phyloP scores from a whole-genome alignment of 2,888 invertebrate species.

The Eupithecia subumbrata region DNA sequence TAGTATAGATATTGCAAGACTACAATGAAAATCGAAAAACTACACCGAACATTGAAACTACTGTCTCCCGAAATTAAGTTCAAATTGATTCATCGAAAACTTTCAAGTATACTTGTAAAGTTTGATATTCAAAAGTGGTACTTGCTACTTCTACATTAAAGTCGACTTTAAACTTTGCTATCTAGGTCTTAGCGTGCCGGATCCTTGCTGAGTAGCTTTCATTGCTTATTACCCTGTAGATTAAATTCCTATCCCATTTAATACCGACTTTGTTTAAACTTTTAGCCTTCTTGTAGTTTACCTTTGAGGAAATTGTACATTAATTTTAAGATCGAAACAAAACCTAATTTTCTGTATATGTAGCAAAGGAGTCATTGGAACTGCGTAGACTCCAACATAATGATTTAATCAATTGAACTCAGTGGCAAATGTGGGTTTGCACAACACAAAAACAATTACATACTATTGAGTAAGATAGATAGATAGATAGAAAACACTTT shows the following conservation, averaged over 20 bases:
- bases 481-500: too few relatives aligned
- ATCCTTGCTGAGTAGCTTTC: conserved; percentile 20
- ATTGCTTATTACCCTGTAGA: conserved; percentile 14
- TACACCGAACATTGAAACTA: conserved; percentile 10
- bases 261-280: background rate
- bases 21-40: background rate
- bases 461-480: too few relatives aligned
- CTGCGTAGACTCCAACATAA: background rate
- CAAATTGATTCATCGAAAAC: conserved; percentile 38
- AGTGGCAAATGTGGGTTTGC: too few relatives aligned
- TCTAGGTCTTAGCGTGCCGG: conserved; percentile 19
- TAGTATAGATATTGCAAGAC: background rate
- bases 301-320: background rate
- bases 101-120: conserved; percentile 21
- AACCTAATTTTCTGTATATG: background rate
- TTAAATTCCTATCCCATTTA: conserved; percentile 4
- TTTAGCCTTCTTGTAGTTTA: background rate
- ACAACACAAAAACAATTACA: too few relatives aligned
- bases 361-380: background rate
- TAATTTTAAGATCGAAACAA: background rate
- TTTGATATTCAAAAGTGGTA: conserved; percentile 34
- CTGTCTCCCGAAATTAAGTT: conserved; percentile 6
- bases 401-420: background rate
- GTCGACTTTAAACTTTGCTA: conserved; percentile 29
- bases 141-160: conserved; percentile 18